phyloP scores from a whole-genome alignment of 1,140 invertebrate species.

The Charaxes varanes region DNA sequence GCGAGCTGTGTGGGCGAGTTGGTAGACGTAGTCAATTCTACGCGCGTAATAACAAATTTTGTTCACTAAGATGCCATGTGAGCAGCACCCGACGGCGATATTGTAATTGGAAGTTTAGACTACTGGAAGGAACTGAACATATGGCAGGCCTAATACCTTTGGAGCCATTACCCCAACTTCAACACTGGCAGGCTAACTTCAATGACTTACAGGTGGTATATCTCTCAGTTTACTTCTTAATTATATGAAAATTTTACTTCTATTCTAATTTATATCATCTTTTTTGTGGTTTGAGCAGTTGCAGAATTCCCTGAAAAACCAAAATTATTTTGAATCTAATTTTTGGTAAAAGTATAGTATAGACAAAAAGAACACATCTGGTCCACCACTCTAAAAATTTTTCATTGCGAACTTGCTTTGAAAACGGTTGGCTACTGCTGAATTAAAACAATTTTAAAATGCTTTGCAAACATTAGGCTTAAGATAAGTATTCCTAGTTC shows the following conservation, averaged over 20 bases:
- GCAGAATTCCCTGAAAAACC: too few relatives aligned
- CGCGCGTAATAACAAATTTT: constrained; percentile 51
- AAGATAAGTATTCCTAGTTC: too few relatives aligned
- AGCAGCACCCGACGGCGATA: constrained; percentile 42
- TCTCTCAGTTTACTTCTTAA: constrained; percentile 4
- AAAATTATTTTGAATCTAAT: too few relatives aligned
- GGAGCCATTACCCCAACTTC: constrained; percentile 64
- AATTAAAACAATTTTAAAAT: too few relatives aligned
- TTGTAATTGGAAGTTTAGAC: constrained; percentile 62
- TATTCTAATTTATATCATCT: too few relatives aligned
- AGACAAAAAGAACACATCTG: too few relatives aligned
- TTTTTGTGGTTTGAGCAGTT: too few relatives aligned
- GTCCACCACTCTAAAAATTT: too few relatives aligned
- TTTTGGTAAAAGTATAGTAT: too few relatives aligned
- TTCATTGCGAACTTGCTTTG: too few relatives aligned
- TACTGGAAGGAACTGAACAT: constrained; percentile 68
- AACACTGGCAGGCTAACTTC: constrained; percentile 56
- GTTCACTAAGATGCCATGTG: constrained; percentile 48
- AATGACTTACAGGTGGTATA: constrained; percentile 51
- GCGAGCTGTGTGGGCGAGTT: constrained; percentile 58
- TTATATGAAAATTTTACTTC: constrained; percentile 2
- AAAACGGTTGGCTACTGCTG: too few relatives aligned
- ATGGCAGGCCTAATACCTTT: constrained; percentile 67
- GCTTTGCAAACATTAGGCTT: too few relatives aligned
- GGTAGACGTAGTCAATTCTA: constrained; percentile 55